Evolutionary conservation across 2,797 vertebrate species (phyloP), one percentile per base, ranked within the genome.

Genomic region (Notolabrus celidotus): DNA sequence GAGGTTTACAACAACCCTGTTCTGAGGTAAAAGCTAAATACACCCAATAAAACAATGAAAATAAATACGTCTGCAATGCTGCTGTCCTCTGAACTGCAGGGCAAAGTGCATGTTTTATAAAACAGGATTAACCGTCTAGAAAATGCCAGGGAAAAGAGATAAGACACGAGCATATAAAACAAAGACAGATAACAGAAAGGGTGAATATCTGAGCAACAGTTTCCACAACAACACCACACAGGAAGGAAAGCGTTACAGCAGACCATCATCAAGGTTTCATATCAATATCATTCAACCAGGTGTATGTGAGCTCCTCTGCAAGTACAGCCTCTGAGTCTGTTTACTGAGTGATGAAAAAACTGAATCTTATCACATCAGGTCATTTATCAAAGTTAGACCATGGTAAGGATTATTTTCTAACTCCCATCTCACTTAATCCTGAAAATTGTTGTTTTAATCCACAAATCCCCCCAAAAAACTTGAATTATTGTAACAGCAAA

Each of bases 81-180:
- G 50, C 25, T 14, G 66, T 54, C 14, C 52, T 71, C 31, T 82
- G 65, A 19, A 61, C 79, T 36, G 10, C 50, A 41, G 79, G 41
- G 6, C 67, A 67, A 65, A 7, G 80, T 51, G 31, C 70, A 51
- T 0, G 52, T 60, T 54, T 34, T 29, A 49, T 63, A 4, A 63
- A 65, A 42, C 55, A 34, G 10, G 1, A 7, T 31, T n/a, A 36
- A 62, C 36, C 29, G 0, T 8, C 2, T 23, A 34, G 5, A 47
- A 1, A 22, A 14, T 25, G 36, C 54, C 54, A 20, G 45, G 17
- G 49, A 54, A 17, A 8, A 4, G 42, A 66, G 69, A 82, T 68
- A 66, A 54, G 46, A 68, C 3, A 2, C 0, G 23, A n/a, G n/a
- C n/a, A n/a, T n/a, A n/a, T 6, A 42, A 43, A 5, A 42, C 15